These are phyloP conservation scores for Orchesellides sinensis DNA, from an alignment of 2,888 invertebrate genomes.

Conservation along the genomic window DNA sequence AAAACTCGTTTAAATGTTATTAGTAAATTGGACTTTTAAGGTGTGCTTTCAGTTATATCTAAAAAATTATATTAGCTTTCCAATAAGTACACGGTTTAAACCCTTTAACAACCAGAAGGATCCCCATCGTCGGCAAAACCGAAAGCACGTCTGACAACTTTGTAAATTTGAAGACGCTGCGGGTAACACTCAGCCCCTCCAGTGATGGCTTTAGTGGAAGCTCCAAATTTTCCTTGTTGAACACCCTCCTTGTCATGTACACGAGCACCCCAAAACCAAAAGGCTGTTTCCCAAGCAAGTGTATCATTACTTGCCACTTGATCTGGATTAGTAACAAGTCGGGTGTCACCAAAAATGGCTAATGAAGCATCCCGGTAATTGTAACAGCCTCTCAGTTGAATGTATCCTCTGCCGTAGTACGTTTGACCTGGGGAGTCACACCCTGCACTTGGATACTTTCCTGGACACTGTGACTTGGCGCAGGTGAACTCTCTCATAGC, in stretches of 20 bases:
- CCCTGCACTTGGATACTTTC: slow-evolving; percentile 31
- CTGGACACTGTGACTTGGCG: slow-evolving; percentile 42
- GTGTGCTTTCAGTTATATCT: too few relatives aligned
- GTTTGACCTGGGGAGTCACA: slow-evolving; percentile 52
- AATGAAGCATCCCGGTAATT: slow-evolving; percentile 62
- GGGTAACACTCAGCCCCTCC: slow-evolving; percentile 60
- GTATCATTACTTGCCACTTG: slow-evolving; percentile 65
- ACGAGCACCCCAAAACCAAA: slow-evolving; percentile 67
- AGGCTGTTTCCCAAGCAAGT: slow-evolving; percentile 69
- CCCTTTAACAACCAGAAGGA: slow-evolving; percentile 62
- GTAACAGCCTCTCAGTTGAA: slow-evolving; percentile 72
- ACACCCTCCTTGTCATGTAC: slow-evolving; percentile 58
- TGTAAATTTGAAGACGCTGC: slow-evolving; percentile 58
- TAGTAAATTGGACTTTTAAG: too few relatives aligned
- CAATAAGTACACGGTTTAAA: too few relatives aligned
- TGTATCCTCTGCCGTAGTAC: slow-evolving; percentile 69
- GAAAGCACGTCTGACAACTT: slow-evolving; percentile 59
- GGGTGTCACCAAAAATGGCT: slow-evolving; percentile 61
- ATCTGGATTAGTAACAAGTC: slow-evolving; percentile 66
- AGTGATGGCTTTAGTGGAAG: slow-evolving; percentile 66
- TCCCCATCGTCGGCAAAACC: slow-evolving; percentile 60
- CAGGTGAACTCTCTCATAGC: slow-evolving; percentile 67
- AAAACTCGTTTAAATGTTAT: too few relatives aligned
- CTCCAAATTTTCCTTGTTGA: slow-evolving; percentile 67
- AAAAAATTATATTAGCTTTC: too few relatives aligned